Percentiles rank a stretch among this genome's conserved stretches.
Evolutionary conservation across 1,140 invertebrate species (phyloP).

Genomic region (Nilaparvata lugens): DNA sequence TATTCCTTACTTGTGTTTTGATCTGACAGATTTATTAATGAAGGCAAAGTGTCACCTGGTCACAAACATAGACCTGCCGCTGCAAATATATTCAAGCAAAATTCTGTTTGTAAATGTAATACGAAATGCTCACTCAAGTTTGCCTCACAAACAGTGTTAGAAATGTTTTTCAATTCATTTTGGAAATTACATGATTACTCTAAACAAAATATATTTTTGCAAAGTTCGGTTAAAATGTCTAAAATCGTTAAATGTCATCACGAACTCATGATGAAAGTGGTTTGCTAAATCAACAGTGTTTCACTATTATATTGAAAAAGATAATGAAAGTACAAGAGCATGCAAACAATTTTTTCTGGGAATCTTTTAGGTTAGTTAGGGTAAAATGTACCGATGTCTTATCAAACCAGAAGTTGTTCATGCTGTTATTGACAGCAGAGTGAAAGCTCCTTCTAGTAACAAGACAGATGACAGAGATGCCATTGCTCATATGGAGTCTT

Average conservation of each 20-base stretch:
- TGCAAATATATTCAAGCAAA: not conserved
- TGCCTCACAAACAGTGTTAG: not conserved
- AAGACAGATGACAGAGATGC: constrained; percentile 7
- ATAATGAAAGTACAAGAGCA: constrained; percentile 9
- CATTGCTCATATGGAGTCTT: constrained; percentile 11
- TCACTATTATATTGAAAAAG: constrained; percentile 8
- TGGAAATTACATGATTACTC: constrained; percentile 6
- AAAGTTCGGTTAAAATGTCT: not conserved
- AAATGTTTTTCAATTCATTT: constrained; percentile 11
- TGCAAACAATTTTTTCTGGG: constrained; percentile 10
- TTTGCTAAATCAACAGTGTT: constrained; percentile 1
- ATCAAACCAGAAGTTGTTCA: constrained; percentile 9
- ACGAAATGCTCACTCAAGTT: constrained; percentile 9
- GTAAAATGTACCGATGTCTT: constrained; percentile 11
- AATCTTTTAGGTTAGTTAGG: constrained; percentile 11
- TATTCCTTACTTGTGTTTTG: no score
- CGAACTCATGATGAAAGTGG: constrained; percentile 6
- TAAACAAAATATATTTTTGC: constrained; percentile 7
- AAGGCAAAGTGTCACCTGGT: not conserved
- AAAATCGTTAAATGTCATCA: not conserved
- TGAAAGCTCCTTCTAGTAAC: constrained; percentile 8
- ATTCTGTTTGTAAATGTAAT: constrained; percentile 5
- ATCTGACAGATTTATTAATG: no score
- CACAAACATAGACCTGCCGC: not conserved
- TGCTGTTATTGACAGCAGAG: constrained; percentile 12